Evolutionary conservation across 2,888 invertebrate species (phyloP).

Genomic region (Drosophila formosana): DNA sequence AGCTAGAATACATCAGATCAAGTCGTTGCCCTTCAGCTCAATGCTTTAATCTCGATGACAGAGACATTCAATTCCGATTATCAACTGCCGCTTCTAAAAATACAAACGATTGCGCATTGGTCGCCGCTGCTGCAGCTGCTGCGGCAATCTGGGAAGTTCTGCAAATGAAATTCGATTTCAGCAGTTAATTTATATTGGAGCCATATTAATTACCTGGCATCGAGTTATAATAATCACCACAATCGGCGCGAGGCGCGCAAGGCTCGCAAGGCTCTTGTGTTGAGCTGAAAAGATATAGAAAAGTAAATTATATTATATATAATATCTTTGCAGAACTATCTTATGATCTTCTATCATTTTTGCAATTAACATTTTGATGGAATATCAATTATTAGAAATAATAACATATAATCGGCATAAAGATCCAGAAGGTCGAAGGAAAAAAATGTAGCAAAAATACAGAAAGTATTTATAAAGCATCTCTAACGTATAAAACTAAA

Average conservation of each 20-base stretch:
- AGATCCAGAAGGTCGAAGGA: no score
- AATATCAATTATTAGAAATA: no score
- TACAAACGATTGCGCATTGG: background rate
- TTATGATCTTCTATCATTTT: no score
- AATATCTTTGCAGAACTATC: background rate
- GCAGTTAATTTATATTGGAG: no score
- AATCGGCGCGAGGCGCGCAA: background rate
- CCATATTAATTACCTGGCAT: background rate
- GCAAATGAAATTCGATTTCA: background rate
- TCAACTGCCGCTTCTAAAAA: background rate
- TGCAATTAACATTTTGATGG: no score
- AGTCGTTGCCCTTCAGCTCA: slow-evolving; percentile 8
- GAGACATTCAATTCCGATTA: background rate
- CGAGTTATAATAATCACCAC: slow-evolving; percentile 7
- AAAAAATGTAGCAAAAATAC: no score
- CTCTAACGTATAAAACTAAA: no score
- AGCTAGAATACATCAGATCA: slow-evolving; percentile 1
- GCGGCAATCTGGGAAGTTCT: background rate
- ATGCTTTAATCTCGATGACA: slow-evolving; percentile 2
- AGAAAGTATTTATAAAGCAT: no score
- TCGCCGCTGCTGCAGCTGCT: background rate
- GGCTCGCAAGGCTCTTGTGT: background rate
- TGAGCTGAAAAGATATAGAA: background rate
- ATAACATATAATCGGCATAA: no score
- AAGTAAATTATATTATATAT: background rate